Evolutionary conservation across 2,113 vertebrate genomes (phyloP).

Genomic region (Anas platyrhynchos): DNA sequence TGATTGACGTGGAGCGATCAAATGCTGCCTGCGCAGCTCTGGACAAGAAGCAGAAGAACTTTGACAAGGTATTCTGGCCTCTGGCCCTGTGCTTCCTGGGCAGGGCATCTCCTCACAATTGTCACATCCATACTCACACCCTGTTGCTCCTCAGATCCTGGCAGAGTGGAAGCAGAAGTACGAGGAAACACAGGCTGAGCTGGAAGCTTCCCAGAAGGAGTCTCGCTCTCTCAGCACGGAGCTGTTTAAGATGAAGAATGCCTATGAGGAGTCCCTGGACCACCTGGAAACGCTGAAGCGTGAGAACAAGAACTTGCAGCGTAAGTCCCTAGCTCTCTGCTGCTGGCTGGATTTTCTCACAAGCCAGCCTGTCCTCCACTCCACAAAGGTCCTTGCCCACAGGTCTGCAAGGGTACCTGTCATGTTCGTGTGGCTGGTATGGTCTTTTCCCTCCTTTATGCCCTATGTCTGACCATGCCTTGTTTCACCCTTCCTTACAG

Average conservation of each 20-base stretch:
- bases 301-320: constrained; percentile 85
- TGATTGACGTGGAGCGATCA: constrained; percentile 78
- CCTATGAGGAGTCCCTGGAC: constrained; percentile 80
- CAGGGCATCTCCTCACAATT: background rate
- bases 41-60: constrained; percentile 79
- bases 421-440: background rate
- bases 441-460: background rate
- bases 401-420: too few relatives aligned
- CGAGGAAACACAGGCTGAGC: constrained; percentile 75
- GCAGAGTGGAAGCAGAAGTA: constrained; percentile 80
- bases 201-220: constrained; percentile 77
- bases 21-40: constrained; percentile 74
- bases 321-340: constrained; percentile 54
- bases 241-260: constrained; percentile 79
- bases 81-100: background rate
- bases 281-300: constrained; percentile 83
- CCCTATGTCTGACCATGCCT: background rate
- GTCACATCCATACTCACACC: background rate
- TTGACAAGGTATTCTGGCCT: constrained; percentile 74
- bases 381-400: background rate
- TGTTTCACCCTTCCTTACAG: constrained; percentile 58
- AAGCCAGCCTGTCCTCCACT: background rate
- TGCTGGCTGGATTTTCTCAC: background rate
- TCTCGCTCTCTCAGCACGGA: constrained; percentile 75
- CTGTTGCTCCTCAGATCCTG: constrained; percentile 55